These are phyloP conservation scores for Melanotaenia maccullochi DNA, from an alignment of 2,797 vertebrate species.

Conservation along the genomic window DNA sequence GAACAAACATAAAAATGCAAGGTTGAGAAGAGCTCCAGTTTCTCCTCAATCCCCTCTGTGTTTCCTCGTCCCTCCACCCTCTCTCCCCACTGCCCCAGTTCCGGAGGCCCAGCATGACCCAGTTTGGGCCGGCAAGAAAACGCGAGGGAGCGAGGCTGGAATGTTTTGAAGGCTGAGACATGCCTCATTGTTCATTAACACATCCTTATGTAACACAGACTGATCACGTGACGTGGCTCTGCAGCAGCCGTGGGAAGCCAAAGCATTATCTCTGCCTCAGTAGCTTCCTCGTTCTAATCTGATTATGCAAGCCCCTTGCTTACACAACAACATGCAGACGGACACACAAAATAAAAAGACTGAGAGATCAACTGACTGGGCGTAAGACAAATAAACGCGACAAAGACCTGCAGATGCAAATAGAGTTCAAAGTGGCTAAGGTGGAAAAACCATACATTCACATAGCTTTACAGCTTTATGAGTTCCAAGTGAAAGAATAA, in stretches of 20 bases:
- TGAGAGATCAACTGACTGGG: slow-evolving; percentile 27
- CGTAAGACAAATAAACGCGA: slow-evolving; percentile 12
- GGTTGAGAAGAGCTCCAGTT: slow-evolving; percentile 46
- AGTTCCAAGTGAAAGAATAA: neutral
- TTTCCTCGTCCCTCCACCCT: slow-evolving; percentile 42
- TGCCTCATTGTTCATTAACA: slow-evolving; percentile 85
- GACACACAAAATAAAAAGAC: slow-evolving; percentile 29
- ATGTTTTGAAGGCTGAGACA: slow-evolving; percentile 82
- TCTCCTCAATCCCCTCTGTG: slow-evolving; percentile 58
- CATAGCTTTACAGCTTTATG: neutral
- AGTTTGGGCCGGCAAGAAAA: slow-evolving; percentile 71
- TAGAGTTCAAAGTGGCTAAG: neutral
- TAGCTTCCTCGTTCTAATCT: slow-evolving; percentile 75
- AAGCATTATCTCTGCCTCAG: slow-evolving; percentile 74
- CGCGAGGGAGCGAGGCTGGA: slow-evolving; percentile 64
- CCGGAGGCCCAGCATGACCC: slow-evolving; percentile 78
- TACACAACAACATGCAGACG: slow-evolving; percentile 67
- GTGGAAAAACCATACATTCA: neutral
- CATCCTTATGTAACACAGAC: slow-evolving; percentile 78
- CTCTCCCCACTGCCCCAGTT: slow-evolving; percentile 79
- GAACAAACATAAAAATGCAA: slow-evolving; percentile 35
- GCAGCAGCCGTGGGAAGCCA: slow-evolving; percentile 78
- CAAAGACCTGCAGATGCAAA: slow-evolving; percentile 6
- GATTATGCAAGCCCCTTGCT: slow-evolving; percentile 76
- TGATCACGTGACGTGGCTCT: slow-evolving; percentile 78